These are phyloP conservation scores for Acridotheres tristis DNA, from an alignment of 2,797 vertebrate species.

Conservation along the genomic window DNA sequence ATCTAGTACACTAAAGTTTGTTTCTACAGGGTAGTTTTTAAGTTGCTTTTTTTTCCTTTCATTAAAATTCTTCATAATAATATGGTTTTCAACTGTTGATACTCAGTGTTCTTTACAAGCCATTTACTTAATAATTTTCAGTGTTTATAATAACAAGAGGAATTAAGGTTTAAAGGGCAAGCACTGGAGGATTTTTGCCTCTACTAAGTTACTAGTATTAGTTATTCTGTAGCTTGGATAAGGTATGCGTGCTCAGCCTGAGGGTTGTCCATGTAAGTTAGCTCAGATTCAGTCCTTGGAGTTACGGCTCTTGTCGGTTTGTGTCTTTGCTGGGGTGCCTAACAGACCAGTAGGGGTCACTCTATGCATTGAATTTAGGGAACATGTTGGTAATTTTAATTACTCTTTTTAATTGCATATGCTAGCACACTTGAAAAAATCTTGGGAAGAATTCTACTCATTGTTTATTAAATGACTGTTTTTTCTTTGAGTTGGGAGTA, in stretches of 20 bases:
- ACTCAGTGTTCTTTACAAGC: neutral
- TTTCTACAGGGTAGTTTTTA: neutral
- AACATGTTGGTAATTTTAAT: constrained; percentile 26
- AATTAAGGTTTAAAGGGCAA: neutral
- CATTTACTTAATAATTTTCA: neutral
- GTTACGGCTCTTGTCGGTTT: neutral
- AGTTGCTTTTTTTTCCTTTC: neutral
- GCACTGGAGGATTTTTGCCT: neutral
- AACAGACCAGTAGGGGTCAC: constrained; percentile 77
- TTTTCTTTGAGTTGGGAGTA: neutral
- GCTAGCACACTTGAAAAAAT: neutral
- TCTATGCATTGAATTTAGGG: constrained; percentile 71
- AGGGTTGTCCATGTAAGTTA: neutral
- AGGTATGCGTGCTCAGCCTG: neutral
- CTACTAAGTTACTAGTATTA: neutral
- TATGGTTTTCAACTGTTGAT: neutral
- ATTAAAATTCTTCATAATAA: neutral
- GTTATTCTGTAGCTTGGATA: neutral
- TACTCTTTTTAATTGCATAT: constrained; percentile 19
- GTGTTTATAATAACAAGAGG: neutral
- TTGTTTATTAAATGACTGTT: neutral
- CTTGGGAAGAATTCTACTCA: neutral
- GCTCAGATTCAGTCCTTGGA: neutral
- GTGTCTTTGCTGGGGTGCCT: neutral
- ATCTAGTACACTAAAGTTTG: neutral